Conservation (phyloP, 2,888 invertebrate species). For the Matsumyia berberina region DNA sequence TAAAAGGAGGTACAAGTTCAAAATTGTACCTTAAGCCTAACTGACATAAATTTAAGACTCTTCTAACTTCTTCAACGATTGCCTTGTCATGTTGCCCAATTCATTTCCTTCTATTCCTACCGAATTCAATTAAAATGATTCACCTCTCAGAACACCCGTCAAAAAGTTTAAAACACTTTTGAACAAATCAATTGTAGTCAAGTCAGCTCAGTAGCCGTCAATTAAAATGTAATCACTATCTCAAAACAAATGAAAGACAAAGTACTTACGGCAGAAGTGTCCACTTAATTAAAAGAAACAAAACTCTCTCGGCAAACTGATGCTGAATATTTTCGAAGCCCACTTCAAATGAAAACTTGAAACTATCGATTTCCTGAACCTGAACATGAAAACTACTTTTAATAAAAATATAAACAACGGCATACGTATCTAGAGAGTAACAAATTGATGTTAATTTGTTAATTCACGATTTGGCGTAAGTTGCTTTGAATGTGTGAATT, state of each 20-base stretch:
- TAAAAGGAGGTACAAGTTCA: no score
- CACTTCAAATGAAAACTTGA: conserved; percentile 32
- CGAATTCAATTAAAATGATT: background rate
- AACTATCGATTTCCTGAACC: conserved; percentile 46
- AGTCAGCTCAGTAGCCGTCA: conserved; percentile 2
- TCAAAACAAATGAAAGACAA: conserved; percentile 2
- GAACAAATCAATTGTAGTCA: conserved; percentile 5
- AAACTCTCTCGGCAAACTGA: background rate
- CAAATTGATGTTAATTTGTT: conserved; percentile 62
- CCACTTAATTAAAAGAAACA: background rate
- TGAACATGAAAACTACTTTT: conserved; percentile 23
- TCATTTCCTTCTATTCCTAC: background rate
- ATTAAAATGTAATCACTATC: conserved; percentile 8
- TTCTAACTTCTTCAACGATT: no score
- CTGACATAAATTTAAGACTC: no score
- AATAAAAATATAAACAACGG: conserved; percentile 24
- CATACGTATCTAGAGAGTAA: conserved; percentile 17
- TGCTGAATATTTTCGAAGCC: conserved; percentile 2
- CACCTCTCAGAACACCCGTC: background rate
- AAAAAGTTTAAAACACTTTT: conserved; percentile 4
- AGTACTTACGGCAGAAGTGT: conserved; percentile 12
- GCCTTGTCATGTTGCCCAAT: background rate
- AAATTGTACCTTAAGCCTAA: no score
- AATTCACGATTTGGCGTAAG: conserved; percentile 58
- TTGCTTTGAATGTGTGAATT: conserved; percentile 49